Conservation (phyloP, 2,113 vertebrate species). For the Dasyurus viverrinus region DNA sequence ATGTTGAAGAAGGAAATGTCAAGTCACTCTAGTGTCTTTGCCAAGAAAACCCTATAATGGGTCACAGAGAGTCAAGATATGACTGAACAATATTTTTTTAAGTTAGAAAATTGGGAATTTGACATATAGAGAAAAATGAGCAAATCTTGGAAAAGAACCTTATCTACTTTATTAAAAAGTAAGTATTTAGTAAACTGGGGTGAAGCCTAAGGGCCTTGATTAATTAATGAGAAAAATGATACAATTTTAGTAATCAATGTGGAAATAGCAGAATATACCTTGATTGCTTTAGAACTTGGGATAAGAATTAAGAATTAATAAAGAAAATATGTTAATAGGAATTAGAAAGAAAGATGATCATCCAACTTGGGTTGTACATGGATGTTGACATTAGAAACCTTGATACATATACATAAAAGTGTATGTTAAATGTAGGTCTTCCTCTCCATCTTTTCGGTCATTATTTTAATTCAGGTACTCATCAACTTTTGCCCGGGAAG, state of each 20-base stretch:
- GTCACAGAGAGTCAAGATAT: neutral
- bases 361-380: neutral
- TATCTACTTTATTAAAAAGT: neutral
- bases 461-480: neutral
- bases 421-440: neutral
- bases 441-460: neutral
- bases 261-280: neutral
- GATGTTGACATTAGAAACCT: neutral
- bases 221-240: neutral
- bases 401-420: neutral
- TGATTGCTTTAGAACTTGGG: neutral
- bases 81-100: neutral
- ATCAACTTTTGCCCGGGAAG: neutral
- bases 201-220: neutral
- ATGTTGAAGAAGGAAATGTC: neutral
- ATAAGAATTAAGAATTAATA: neutral
- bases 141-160: neutral
- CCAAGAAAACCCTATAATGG: neutral
- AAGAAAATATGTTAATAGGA: neutral
- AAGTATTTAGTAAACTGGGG: neutral
- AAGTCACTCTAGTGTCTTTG: neutral
- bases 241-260: neutral
- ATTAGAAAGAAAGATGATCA: neutral
- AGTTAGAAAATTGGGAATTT: neutral
- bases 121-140: too few species aligned